Evolutionary conservation across 2,888 invertebrate genomes (phyloP).

Genomic region (Anaspis maculata): DNA sequence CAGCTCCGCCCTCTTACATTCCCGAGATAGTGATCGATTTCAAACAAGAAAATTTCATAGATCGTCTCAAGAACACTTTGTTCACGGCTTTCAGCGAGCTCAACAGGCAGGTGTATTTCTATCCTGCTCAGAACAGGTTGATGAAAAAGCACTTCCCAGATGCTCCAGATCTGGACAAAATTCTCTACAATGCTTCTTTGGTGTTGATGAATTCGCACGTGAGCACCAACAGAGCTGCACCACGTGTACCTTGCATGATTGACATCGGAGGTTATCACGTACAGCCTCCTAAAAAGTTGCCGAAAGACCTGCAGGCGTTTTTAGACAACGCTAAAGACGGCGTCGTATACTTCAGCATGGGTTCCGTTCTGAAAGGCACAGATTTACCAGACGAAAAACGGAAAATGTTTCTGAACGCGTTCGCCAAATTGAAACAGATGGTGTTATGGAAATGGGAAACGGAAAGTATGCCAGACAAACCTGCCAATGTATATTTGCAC

Average conservation of each 20-base stretch:
- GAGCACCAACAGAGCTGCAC: constrained; percentile 43
- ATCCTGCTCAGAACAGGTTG: constrained; percentile 20
- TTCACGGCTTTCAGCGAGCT: too few species aligned
- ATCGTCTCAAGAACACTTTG: too few species aligned
- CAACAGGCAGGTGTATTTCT: too few species aligned
- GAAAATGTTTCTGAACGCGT: constrained; percentile 30
- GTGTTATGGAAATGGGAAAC: constrained; percentile 43
- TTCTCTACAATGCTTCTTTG: constrained; percentile 26
- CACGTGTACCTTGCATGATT: constrained; percentile 47
- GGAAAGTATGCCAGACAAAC: constrained; percentile 26
- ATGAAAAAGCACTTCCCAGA: constrained; percentile 25
- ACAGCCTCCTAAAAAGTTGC: constrained; percentile 23
- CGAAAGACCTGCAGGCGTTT: constrained; percentile 20
- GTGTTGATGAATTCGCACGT: constrained; percentile 40
- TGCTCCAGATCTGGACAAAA: constrained; percentile 21
- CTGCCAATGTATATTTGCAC: constrained; percentile 36
- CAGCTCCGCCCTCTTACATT: constrained; percentile 20
- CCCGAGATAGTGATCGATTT: constrained; percentile 11
- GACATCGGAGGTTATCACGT: constrained; percentile 50
- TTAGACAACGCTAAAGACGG: constrained; percentile 23
- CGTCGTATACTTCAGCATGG: constrained; percentile 39
- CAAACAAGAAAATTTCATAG: constrained; percentile 44
- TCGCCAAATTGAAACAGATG: constrained; percentile 36
- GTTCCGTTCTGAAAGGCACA: constrained; percentile 36
- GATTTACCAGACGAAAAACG: constrained; percentile 27